Base-by-base conservation (phyloP, 2,797 vertebrate species). In the Odontamblyopus rebecca region DNA sequence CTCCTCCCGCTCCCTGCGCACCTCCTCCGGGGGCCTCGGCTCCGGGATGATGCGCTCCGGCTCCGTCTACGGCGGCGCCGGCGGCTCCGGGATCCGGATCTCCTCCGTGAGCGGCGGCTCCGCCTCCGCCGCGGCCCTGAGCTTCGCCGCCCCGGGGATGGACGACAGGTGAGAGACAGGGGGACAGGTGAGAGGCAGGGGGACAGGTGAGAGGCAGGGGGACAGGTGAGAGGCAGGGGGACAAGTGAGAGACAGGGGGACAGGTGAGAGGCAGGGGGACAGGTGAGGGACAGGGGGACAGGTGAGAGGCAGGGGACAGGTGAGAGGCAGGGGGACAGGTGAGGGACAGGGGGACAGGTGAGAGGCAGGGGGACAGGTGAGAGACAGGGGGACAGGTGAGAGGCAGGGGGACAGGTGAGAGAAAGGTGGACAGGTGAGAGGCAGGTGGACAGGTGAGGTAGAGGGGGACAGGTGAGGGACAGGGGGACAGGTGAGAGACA, bases 191-290 rank as follows among this genome's bases (percentile, higher is more conserved):
- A 61, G 59, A 50, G 12, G 11, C 54, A 26, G 26, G 56, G 56
- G n/a, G 60, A 61, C 60, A 32, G 30, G 60, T 61, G 60, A 61
- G 59, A 50, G 12, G 11, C 54, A 26, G 56, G 56, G 56, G n/a
- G 60, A 61, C 60, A 32, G 30, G 60, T 61, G 60, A 61, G 59
- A 50, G 12, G 11, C 54, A 26, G 26, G 56, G 56, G 7, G 60
- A 61, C 60, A 32, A 16, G 60, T 61, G 60, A 61, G 59, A 16
- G 12, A 41, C 54, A 26, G 26, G 56, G 56, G n/a, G 60, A 61
- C 60, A 32, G 30, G 60, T 61, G 60, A 61, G 59, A 50, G 12
- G 1, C 54, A 26, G 26, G 56, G 56, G n/a, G 60, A 61, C 60
- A 32, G 30, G 60, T 61, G 60, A 61, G 59, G 16, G 12, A 9